Conservation (phyloP, 2,113 vertebrate species). For the Pteropus alecto region DNA sequence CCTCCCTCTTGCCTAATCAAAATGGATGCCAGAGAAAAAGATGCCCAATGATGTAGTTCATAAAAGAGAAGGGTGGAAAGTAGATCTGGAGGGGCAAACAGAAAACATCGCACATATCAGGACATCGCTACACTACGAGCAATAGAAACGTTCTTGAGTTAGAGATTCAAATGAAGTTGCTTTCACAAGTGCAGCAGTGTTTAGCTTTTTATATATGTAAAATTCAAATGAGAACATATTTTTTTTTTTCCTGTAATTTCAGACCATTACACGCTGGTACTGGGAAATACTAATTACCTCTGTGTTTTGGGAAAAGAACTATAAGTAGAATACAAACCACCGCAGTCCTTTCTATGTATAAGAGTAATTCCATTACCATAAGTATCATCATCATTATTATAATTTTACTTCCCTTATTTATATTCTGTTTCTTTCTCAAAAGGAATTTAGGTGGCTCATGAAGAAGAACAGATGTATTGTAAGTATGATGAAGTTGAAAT, state of each 20-base stretch:
- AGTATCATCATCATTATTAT: background rate
- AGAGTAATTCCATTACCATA: background rate
- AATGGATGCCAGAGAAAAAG: background rate
- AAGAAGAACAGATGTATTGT: background rate
- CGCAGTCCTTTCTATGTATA: background rate
- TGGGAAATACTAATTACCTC: slow-evolving; percentile 58
- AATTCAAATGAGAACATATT: background rate
- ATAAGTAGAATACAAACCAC: slow-evolving; percentile 36
- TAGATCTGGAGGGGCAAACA: background rate
- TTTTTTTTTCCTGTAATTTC: background rate
- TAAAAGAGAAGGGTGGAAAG: background rate
- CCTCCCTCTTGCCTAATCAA: background rate
- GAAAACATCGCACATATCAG: background rate
- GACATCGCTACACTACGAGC: background rate
- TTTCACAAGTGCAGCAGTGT: background rate
- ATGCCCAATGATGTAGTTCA: background rate
- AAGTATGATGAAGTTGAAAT: background rate
- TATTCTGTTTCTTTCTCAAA: slow-evolving; percentile 4
- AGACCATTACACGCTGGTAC: background rate
- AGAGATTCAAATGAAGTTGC: background rate
- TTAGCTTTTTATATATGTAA: background rate
- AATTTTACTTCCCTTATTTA: slow-evolving; percentile 8
- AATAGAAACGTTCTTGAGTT: background rate
- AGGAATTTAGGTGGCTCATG: background rate
- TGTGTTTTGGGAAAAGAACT: slow-evolving; percentile 61